Evolutionary conservation across 1,140 invertebrate species (phyloP), one percentile per base, ranked within the genome.

Genomic region (Pemphigus obesinymphae): DNA sequence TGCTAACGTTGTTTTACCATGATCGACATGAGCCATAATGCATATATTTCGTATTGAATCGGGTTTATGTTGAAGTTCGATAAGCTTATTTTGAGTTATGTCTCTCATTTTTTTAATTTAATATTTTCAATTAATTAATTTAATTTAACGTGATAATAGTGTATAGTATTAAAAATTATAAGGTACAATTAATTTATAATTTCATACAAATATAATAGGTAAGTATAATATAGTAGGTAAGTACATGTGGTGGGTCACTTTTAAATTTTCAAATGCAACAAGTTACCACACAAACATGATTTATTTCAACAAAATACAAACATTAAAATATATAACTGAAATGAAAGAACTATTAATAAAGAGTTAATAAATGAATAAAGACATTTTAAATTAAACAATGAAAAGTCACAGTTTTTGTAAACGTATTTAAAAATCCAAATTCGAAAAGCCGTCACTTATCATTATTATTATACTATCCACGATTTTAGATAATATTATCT

Each of bases 11-110:
- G 98, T 99, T 89, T 99, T 99, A 0, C 97, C 98, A 91, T 99
- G 98, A 88, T 99, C 98, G 82, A 99, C 98, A 90, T 99, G 98
- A 20, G 98, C 98, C 85, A 99, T 89, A 84, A 99, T 99, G 88
- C 97, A 99, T 85, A 99, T 95, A 89, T 99, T 99, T 82, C 97
- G 89, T 84, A 99, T 94, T 85, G 75, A 61, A 78, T 40, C 37
- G 10, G 75, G 53, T 29, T 61, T 61, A 61, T 61, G 55, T 61
- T 78, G 75, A 40, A 78, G 75, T 40, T 78, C 75, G 20, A 78
- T 61, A 8, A 78, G 37, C 29, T 78, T 78, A 61, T 61, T 78
- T 78, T 78, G 75, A 45, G 75, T 43, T 20, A 43, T 10, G 23
- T 58, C 34, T 17, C 53, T 61, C 75, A 78, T 78, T 61, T 61